phyloP scores from a whole-genome alignment of 2,113 vertebrate species.

The Cyphomyrus discorhynchus region DNA sequence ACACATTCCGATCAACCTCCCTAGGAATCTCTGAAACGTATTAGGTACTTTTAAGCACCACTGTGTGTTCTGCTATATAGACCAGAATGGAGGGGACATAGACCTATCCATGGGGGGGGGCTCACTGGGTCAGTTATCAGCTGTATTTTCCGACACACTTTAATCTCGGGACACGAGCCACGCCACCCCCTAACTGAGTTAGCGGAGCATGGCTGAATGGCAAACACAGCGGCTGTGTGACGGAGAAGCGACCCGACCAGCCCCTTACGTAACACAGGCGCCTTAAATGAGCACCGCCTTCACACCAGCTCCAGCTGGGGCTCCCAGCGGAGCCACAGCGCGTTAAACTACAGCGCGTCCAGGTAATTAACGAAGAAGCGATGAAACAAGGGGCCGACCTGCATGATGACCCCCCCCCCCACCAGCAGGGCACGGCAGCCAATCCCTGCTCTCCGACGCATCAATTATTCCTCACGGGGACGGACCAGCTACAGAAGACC shows the following conservation, averaged over 20 bases:
- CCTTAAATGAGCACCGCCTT: neutral
- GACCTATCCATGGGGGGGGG: neutral
- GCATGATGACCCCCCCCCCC: neutral
- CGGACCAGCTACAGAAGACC: conserved; percentile 28
- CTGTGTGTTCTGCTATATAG: neutral
- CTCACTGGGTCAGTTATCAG: neutral
- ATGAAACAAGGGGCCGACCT: neutral
- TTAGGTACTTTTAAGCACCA: neutral
- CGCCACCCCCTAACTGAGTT: neutral
- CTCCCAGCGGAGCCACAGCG: neutral
- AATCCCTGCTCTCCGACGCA: conserved; percentile 12
- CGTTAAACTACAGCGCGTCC: neutral
- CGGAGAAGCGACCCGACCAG: neutral
- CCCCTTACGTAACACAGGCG: neutral
- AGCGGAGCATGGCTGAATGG: neutral
- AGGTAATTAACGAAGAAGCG: neutral
- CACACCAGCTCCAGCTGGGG: neutral
- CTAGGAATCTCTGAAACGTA: neutral
- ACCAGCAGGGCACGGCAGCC: neutral
- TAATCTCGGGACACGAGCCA: neutral
- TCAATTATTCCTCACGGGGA: conserved; percentile 35
- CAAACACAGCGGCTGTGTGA: neutral
- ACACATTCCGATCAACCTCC: neutral
- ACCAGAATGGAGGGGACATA: neutral
- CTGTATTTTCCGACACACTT: neutral